Percentiles rank a stretch among this genome's conserved stretches.
Conservation (phyloP, 1,140 invertebrate species). For the Lasaia peninsularis region DNA sequence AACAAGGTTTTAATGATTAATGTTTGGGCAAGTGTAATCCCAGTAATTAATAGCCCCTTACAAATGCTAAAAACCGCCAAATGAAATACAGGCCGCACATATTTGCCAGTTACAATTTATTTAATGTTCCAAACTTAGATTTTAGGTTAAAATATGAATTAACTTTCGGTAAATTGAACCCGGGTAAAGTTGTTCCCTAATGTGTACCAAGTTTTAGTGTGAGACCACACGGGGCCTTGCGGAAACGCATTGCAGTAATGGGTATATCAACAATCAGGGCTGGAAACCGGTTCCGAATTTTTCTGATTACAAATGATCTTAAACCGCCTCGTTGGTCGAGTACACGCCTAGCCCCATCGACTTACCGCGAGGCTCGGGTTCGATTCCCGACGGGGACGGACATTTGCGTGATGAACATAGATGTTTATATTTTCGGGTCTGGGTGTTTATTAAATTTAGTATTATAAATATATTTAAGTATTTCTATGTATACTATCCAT, state of each 20-base stretch:
- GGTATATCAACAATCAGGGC: neutral
- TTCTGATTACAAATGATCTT: too few species aligned
- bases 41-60: neutral
- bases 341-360: too few species aligned
- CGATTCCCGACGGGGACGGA: too few species aligned
- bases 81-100: neutral
- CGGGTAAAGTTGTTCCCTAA: slow-evolving; percentile 2
- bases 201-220: slow-evolving; percentile 3
- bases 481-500: too few species aligned
- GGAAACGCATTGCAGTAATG: neutral
- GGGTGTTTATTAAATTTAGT: too few species aligned
- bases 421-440: too few species aligned
- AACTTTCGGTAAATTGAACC: slow-evolving; percentile 1
- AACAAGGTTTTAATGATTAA: too few species aligned
- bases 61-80: neutral
- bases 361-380: too few species aligned
- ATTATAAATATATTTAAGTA: too few species aligned
- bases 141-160: slow-evolving; percentile 8
- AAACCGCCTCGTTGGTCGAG: too few species aligned
- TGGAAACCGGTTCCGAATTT: too few species aligned
- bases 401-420: too few species aligned
- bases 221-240: neutral
- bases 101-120: neutral
- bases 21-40: neutral
- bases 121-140: slow-evolving; percentile 7